Evolutionary conservation across 2,113 vertebrate genomes (phyloP), one percentile per base, ranked within the genome.

Genomic region (Tor tambroides): DNA sequence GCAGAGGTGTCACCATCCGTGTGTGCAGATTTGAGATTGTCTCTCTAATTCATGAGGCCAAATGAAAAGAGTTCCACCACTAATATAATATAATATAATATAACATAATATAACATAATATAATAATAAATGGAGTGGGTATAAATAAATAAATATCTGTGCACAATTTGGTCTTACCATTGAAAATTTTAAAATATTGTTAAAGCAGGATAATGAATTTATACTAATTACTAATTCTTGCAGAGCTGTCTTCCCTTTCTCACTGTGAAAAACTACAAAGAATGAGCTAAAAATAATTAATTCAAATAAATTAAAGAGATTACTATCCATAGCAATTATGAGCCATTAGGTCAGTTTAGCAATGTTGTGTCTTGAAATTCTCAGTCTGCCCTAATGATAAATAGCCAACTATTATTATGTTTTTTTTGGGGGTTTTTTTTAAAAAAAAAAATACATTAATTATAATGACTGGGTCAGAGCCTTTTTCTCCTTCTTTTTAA

Each of bases 291-390:
- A 46, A 49, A 1, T 15, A 76, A 76, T 76, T 49, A 17, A 46
- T 76, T 15, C 6, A n/a, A n/a, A n/a, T n/a, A n/a, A n/a, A n/a
- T n/a, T n/a, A n/a, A n/a, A n/a, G n/a, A 1, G 12, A 76, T 76
- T 49, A 49, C 11, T 4, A 43, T 43, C 21, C 71, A 74, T n/a
- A 46, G 12, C 72, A 75, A 76, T 76, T 76, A 76, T 49, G 41
- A 76, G 6, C 41, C 41, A 76, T 76, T 76, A 49, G 74, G 12
- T 49, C 74, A 76, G 23, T 76, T 76, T 28, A 76, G 72, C n/a
- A 46, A 9, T 49, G 21, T 2, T 72, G 12, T 67, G 21, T 74
- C 35, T 41, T 41, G 6, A 28, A 76, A 28, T 28, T 46, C 1
- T 46, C 23, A 75, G 67, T 38, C 9, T 17, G 41, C 74, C 74